phyloP scores from a whole-genome alignment of 2,797 vertebrate genomes.

The Peromyscus aztecus region DNA sequence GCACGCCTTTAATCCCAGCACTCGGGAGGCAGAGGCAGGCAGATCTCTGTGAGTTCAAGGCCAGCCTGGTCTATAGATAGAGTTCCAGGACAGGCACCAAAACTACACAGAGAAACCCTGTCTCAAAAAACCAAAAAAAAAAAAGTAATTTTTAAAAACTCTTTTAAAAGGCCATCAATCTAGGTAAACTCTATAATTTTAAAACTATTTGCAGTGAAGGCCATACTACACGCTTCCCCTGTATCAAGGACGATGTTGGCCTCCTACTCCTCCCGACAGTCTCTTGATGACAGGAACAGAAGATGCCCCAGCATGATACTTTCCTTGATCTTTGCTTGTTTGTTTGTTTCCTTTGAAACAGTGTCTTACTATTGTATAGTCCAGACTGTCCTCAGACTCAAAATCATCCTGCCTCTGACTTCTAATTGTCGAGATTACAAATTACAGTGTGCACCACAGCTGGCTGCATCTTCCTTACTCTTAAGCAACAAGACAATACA shows the following conservation, averaged over 20 bases:
- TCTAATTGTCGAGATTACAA: neutral
- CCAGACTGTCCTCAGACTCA: neutral
- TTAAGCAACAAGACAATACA: neutral
- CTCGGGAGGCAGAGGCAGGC: too few species aligned
- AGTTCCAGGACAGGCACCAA: too few species aligned
- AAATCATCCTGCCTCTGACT: neutral
- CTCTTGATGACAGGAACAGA: neutral
- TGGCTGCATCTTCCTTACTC: neutral
- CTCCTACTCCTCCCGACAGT: neutral
- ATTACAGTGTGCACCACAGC: neutral
- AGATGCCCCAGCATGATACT: rapidly evolving
- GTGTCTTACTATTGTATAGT: neutral
- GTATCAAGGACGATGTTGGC: too few species aligned
- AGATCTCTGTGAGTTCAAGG: too few species aligned
- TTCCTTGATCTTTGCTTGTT: neutral
- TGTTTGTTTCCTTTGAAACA: neutral
- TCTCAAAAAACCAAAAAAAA: too few species aligned
- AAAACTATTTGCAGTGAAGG: neutral
- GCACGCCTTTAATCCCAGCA: too few species aligned
- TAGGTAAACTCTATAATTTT: neutral
- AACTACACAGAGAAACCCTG: too few species aligned
- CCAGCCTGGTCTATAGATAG: too few species aligned
- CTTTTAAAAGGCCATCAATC: neutral
- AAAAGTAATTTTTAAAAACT: neutral
- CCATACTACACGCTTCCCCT: neutral